These are phyloP conservation scores for Trachymyrmex cornetzi DNA, from an alignment of 1,140 invertebrate genomes.

Conservation along the genomic window DNA sequence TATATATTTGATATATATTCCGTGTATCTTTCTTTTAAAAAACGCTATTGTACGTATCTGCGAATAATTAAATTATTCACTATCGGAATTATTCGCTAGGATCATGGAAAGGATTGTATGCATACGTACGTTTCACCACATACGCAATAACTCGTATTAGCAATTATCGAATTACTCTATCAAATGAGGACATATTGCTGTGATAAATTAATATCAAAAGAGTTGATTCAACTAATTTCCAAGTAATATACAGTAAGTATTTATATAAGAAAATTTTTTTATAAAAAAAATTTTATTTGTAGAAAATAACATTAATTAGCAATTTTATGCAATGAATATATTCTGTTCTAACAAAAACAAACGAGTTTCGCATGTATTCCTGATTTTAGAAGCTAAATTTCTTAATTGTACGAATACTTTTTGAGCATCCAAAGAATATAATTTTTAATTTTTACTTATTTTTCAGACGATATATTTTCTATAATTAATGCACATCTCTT, in stretches of 20 bases:
- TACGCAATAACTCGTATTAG: background rate
- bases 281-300: too few relatives aligned
- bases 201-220: background rate
- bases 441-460: too few relatives aligned
- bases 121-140: slow-evolving; percentile 9
- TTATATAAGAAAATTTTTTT: too few relatives aligned
- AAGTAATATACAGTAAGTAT: background rate
- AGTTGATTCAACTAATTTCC: background rate
- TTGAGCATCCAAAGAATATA: too few relatives aligned
- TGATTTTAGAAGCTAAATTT: too few relatives aligned
- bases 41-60: slow-evolving; percentile 36
- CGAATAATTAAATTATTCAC: slow-evolving; percentile 56
- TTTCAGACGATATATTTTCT: too few relatives aligned
- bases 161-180: slow-evolving; percentile 61
- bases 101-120: background rate
- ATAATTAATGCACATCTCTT: too few relatives aligned
- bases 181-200: background rate
- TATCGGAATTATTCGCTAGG: slow-evolving; percentile 18
- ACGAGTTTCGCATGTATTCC: too few relatives aligned
- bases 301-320: too few relatives aligned
- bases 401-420: too few relatives aligned
- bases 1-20: background rate
- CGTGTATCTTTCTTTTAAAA: slow-evolving; percentile 64
- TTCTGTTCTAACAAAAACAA: too few relatives aligned
- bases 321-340: too few relatives aligned